Conservation (phyloP, 1,140 invertebrate genomes). For the Drosophila bocqueti region DNA sequence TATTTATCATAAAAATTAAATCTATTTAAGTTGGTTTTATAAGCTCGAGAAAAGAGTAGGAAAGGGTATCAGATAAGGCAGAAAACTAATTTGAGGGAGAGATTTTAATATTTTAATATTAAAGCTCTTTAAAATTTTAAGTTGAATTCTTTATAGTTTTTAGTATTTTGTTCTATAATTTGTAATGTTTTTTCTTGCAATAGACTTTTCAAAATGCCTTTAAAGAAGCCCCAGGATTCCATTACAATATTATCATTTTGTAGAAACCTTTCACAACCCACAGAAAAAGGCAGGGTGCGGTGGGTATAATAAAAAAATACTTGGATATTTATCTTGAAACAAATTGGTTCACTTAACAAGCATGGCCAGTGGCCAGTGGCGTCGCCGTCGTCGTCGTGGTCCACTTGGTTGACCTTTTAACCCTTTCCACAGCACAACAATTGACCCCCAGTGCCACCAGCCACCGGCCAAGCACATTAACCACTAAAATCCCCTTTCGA, state of each 20-base stretch:
- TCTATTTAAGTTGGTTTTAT: background rate
- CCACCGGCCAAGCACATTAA: conserved; percentile 40
- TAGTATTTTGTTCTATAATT: background rate
- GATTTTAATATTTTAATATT: too few relatives aligned
- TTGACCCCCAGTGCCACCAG: conserved; percentile 37
- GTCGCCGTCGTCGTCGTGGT: background rate
- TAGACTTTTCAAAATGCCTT: background rate
- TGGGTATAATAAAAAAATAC: conserved; percentile 30
- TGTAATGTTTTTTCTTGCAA: background rate
- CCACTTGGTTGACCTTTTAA: conserved; percentile 34
- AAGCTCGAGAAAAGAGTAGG: background rate
- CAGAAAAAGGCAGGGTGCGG: background rate
- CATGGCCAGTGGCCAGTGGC: conserved; percentile 16
- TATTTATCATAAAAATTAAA: background rate
- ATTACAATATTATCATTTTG: conserved; percentile 28
- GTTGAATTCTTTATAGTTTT: fast-evolving
- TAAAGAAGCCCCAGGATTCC: background rate
- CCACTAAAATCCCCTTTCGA: conserved; percentile 57
- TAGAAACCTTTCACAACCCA: conserved; percentile 13
- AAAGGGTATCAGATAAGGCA: too few relatives aligned
- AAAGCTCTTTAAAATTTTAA: background rate
- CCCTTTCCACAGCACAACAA: conserved; percentile 37
- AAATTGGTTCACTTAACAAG: conserved; percentile 53
- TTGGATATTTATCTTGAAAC: conserved; percentile 46
- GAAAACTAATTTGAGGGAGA: too few relatives aligned